Percentiles rank a stretch among this genome's conserved stretches.
These are phyloP conservation scores for Archivesica marissinica DNA, from an alignment of 1,140 invertebrate species.

Conservation along the genomic window DNA sequence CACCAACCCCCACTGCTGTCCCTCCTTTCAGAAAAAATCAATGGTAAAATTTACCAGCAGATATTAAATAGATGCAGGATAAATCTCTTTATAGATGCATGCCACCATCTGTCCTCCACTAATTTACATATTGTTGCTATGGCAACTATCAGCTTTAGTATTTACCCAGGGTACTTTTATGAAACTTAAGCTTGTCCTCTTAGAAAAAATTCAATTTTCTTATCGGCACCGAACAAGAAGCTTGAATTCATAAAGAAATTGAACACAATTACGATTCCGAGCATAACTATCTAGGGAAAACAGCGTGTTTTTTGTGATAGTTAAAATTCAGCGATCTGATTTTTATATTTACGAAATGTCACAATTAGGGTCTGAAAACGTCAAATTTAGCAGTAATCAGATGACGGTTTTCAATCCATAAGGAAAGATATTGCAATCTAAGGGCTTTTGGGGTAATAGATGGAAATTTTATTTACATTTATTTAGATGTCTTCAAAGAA, in stretches of 20 bases:
- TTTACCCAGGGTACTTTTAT: conserved; percentile 61
- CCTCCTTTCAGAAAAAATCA: conserved; percentile 45
- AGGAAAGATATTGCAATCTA: conserved; percentile 7
- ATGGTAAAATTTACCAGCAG: conserved; percentile 59
- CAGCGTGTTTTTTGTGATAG: conserved; percentile 12
- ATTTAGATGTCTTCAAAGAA: conserved; percentile 19
- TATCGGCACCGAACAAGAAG: neutral
- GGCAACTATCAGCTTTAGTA: conserved; percentile 61
- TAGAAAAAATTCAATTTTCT: conserved; percentile 14
- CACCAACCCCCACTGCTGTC: neutral
- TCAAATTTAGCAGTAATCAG: conserved; percentile 12
- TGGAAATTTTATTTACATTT: conserved; percentile 33
- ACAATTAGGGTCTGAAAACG: conserved; percentile 3
- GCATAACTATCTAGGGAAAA: conserved; percentile 30
- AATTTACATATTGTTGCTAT: conserved; percentile 61
- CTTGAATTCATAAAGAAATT: conserved; percentile 10
- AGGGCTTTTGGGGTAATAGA: conserved; percentile 1
- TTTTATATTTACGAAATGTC: conserved; percentile 33
- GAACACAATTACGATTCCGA: conserved; percentile 19
- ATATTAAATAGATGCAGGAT: conserved; percentile 61
- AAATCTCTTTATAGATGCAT: conserved; percentile 59
- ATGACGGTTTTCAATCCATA: neutral
- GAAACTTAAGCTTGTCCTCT: neutral
- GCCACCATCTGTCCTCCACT: conserved; percentile 43
- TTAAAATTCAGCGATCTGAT: conserved; percentile 41